A percentile compares a stretch with the other conserved stretches of the same genome.
phyloP scores from a whole-genome alignment of 1,140 invertebrate species.

The Pomacea maculata region DNA sequence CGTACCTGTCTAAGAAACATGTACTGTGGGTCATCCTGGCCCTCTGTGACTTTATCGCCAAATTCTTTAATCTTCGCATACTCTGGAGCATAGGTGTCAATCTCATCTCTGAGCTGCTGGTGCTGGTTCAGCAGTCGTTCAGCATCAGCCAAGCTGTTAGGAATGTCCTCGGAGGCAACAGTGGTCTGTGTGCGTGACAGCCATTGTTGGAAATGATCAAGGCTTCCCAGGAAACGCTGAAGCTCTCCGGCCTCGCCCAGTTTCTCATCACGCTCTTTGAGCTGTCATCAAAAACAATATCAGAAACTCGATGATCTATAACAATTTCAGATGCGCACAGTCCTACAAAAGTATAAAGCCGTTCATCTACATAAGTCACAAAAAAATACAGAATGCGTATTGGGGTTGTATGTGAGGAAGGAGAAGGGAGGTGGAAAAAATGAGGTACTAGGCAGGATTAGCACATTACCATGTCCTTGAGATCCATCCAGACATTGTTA shows the following conservation, averaged over 20 bases:
- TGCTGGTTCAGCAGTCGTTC: conserved; percentile 95
- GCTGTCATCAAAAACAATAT: conserved; percentile 61
- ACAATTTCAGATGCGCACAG: too few relatives aligned
- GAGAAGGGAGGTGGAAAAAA: not conserved
- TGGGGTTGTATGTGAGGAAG: too few relatives aligned
- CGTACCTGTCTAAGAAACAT: conserved; percentile 92
- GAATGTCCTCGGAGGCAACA: conserved; percentile 96
- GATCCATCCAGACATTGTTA: conserved; percentile 90
- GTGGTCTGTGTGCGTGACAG: conserved; percentile 96
- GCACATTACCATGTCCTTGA: conserved; percentile 87
- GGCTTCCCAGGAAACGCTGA: conserved; percentile 96
- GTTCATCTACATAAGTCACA: not conserved
- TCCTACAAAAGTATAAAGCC: not conserved
- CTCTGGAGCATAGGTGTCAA: conserved; percentile 98
- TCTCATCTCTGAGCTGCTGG: conserved; percentile 97
- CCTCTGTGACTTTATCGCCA: conserved; percentile 92
- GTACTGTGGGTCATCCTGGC: conserved; percentile 90
- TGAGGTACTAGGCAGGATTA: too few relatives aligned
- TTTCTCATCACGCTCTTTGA: conserved; percentile 97
- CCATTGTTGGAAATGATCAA: conserved; percentile 99
- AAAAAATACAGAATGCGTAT: not conserved
- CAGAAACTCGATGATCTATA: too few relatives aligned
- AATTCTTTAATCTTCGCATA: conserved; percentile 99
- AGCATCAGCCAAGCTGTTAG: conserved; percentile 94
- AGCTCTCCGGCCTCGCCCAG: conserved; percentile 98